Evolutionary conservation across 2,113 vertebrate genomes (phyloP), one percentile per base, ranked within the genome.

Genomic region (Danionella cerebrum): DNA sequence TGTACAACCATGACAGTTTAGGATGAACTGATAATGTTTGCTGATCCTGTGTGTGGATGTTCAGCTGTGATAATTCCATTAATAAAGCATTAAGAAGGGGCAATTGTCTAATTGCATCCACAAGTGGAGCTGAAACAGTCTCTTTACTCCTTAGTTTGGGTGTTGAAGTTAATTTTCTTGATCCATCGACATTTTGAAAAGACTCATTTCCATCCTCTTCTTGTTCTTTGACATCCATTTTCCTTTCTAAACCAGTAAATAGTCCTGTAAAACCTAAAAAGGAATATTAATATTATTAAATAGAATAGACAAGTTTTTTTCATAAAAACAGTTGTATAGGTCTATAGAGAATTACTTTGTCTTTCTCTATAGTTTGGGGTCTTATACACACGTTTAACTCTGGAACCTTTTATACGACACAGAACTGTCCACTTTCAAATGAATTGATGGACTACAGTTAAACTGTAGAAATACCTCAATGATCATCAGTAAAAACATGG

Each of bases 61-160:
- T 82, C 14, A 97, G 77, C 79, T 92, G 73, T 0, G 90, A 91
- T 52, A 98, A 77, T 69, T 98, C 95, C 0, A 88, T 73, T 19
- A 95, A 73, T 72, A 98, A 82, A 27, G 93, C 89, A 8, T 90
- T 95, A 41, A 98, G 79, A 0, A 98, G 78, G 0, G 94, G 95
- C 69, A 97, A 70, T 71, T 87, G 91, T 47, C 50, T 73, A 54
- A 93, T 38, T 0, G 80, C 44, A 21, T 71, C 77, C 11, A 70
- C 35, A 1, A 79, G 70, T 48, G 55, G 52, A 62, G 77, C 66
- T 18, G 50, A 69, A 33, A 69, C 64, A 12, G 1, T 12, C 14
- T 52, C 29, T 59, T 48, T 36, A 18, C 21, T 29, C 13, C 6
- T 2, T 31, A 1, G 1, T 11, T 9, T 51, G 29, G 12, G 38